Evolutionary conservation across 2,113 vertebrate genomes (phyloP), one percentile per base, ranked within the genome.

Genomic region (Lanius ludovicianus): DNA sequence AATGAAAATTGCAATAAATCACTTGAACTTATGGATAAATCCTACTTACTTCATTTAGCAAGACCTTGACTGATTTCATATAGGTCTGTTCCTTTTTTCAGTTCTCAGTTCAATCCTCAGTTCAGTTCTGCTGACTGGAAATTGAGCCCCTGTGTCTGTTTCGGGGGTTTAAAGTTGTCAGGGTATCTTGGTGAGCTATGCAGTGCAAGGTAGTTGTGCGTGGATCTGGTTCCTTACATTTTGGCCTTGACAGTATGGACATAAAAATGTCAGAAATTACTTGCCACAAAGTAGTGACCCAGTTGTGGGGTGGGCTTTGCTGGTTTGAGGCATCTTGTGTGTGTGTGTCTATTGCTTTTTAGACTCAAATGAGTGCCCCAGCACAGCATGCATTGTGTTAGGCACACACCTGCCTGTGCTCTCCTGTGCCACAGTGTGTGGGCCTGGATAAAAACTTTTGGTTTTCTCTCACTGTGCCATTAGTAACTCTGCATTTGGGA

Each of bases 31-130:
- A 42, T 0, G 3, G 15, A 22, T 67, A 81, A 70, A n/a, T 68
- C 44, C 24, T 39, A 18, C 44, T 41, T 79, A 46, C 19, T 90
- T 94, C 33, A 30, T 50, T 60, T 57, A 37, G 49, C 53, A 87
- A 53, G 93, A 79, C 46, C 23, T 31, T 57, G 56, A 46, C 62
- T 91, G 35, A 79, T 91, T 89, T 93, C 25, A 7, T 82, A 88
- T 60, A 27, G 49, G 17, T 79, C 31, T 79, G 77, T 96, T 95
- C 95, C 91, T 73, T 73, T 93, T 97, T 91, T 79, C 82, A 85
- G 57, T 96, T 97, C 93, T 93, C 53, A 62, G 41, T 89, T 87
- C 49, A 68, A 24, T 89, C 89, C 82, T 91, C 89, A 93, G 90
- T 94, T 94, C 94, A 94, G 74, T 82, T 78, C 44, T 91, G 62